Conservation (phyloP, 2,797 vertebrate species). For the Spondyliosoma cantharus region DNA sequence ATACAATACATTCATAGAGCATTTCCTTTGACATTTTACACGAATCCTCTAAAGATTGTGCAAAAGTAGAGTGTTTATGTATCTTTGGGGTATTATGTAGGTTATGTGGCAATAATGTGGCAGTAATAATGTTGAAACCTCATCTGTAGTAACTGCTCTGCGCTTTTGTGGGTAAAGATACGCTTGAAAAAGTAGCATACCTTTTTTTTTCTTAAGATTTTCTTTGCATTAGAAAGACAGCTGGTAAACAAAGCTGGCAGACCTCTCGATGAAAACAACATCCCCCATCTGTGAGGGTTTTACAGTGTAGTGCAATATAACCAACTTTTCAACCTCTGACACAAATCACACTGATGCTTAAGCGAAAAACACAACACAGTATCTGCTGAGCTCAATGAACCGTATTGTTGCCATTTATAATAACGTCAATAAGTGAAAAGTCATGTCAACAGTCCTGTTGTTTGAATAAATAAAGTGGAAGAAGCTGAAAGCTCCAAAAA, state of each 20-base stretch:
- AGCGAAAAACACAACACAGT: slow-evolving; percentile 25
- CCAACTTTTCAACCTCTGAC: slow-evolving; percentile 1
- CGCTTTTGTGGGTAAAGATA: background rate
- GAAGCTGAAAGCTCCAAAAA: slow-evolving; percentile 42
- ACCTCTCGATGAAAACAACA: slow-evolving; percentile 19
- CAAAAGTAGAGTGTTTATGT: too few relatives aligned
- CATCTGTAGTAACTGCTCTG: background rate
- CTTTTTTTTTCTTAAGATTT: background rate
- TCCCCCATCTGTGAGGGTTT: slow-evolving; percentile 2
- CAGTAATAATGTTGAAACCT: background rate
- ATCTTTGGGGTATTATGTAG: background rate
- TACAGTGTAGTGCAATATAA: background rate
- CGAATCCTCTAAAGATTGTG: too few relatives aligned
- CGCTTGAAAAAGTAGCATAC: background rate
- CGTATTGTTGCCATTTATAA: slow-evolving; percentile 28
- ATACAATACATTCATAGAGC: too few relatives aligned
- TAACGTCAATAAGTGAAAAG: slow-evolving; percentile 48
- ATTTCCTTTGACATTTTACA: too few relatives aligned
- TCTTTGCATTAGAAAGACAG: slow-evolving; percentile 14
- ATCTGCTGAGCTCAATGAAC: slow-evolving; percentile 24
- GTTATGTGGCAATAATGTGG: background rate
- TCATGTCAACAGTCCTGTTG: slow-evolving; percentile 8
- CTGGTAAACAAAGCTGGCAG: background rate
- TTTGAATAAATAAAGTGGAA: slow-evolving; percentile 51
- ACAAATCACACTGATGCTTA: background rate